Evolutionary conservation across 2,888 invertebrate genomes (phyloP), one percentile per base, ranked within the genome.

Genomic region (Trachelus troglodyta): DNA sequence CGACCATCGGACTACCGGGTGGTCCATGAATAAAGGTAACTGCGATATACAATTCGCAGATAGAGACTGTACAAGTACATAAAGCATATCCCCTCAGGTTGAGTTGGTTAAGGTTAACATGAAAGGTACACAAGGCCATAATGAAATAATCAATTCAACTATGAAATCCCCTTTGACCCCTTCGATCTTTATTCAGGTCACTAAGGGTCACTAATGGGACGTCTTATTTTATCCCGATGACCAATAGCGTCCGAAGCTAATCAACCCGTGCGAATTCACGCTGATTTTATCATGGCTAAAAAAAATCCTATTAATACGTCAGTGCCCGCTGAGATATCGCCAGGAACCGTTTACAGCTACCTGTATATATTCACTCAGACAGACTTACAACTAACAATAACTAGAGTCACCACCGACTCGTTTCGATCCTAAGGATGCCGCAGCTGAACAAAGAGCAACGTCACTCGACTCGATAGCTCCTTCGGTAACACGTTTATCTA

Each of bases 281-380:
- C 23, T 23, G 56, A 56, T 56, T 56, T 56, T 2, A 15, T 56
- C 9, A 9, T 9, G 9, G 56, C 56, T 23, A 0, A 56, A 23
- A 56, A 56, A 56, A 56, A 23, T 71, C 23, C 78, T 78, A 75
- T 78, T 78, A 78, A 34, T 76, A 78, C 75, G 78, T 78, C 75
- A 78, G 56, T 78, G 75, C 73, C 31, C 69, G 75, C 69, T 78
- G 71, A 78, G 76, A 73, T 76, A 73, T 78, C 74, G 56, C 56
- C 56, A 23, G 15, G 56, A 23, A 15, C 6, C 56, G 2, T 56
- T 2, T 56, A 56, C 9, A 56, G 15, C 23, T 56, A 9, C 23
- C 56, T 23, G n/a, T n/a, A 56, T 56, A 9, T 9, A 23, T 56
- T 56, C 23, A 9, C 56, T 56, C 0, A 1, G 23, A 23, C 23